Evolutionary conservation across 2,113 vertebrate genomes (phyloP).

Genomic region (Camelus dromedarius): DNA sequence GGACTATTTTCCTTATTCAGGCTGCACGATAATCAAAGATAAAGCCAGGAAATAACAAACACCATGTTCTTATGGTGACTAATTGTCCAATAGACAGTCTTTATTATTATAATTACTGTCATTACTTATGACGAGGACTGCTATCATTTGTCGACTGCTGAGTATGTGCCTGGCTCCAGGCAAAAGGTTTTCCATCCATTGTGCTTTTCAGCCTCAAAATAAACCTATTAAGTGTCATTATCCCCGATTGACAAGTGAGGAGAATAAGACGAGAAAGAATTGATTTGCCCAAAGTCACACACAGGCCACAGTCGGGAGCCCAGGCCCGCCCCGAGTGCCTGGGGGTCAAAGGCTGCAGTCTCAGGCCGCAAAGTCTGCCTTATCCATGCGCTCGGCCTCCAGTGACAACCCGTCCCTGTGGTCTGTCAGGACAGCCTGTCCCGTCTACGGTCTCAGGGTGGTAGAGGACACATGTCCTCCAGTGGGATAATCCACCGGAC

Average conservation of each 20-base stretch:
- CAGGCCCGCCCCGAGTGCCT: neutral
- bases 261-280: neutral
- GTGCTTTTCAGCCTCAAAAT: conserved; percentile 32
- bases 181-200: conserved; percentile 15
- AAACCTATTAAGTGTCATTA: conserved; percentile 5
- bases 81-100: neutral
- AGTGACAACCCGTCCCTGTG: neutral
- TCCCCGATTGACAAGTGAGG: neutral
- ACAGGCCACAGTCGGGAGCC: neutral
- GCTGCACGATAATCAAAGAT: neutral
- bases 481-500: neutral
- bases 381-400: fast-evolving
- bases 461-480: neutral
- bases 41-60: neutral
- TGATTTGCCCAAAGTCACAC: neutral
- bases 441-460: neutral
- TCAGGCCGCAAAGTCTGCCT: neutral
- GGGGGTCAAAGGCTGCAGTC: neutral
- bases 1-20: neutral
- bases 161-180: neutral
- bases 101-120: conserved; percentile 46
- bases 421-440: neutral
- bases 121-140: conserved; percentile 37
- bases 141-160: neutral
- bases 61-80: neutral